Evolutionary conservation across 2,888 invertebrate species (phyloP).

Genomic region (Patella ulyssiponensis): DNA sequence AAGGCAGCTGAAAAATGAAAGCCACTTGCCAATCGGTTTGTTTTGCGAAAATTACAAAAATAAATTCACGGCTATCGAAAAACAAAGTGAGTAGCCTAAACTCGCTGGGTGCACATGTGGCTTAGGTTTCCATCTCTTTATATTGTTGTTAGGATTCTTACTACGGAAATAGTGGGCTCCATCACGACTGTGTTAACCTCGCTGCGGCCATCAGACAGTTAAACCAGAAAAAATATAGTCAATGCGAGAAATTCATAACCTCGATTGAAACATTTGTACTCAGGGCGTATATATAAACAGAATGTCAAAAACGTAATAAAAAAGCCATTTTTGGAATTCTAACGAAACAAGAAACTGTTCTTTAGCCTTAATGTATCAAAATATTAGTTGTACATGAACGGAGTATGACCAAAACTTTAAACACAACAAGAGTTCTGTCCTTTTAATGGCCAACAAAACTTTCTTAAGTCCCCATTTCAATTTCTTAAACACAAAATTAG

Average conservation of each 20-base stretch:
- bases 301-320: no score
- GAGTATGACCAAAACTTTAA: no score
- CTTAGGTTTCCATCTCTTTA: not conserved
- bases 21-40: not conserved
- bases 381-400: no score
- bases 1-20: not conserved
- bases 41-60: constrained; percentile 8
- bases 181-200: not conserved
- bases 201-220: not conserved
- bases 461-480: no score
- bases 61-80: not conserved
- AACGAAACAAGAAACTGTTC: no score
- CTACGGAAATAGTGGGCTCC: constrained; percentile 7
- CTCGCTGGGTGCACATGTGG: not conserved
- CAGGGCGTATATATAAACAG: constrained; percentile 3
- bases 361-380: no score
- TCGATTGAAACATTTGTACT: constrained; percentile 1
- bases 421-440: no score
- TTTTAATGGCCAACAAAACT: no score
- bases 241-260: constrained; percentile 1
- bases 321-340: no score
- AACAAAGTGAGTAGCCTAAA: constrained; percentile 5
- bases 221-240: not conserved
- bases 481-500: no score
- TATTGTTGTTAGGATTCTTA: not conserved